phyloP scores from a whole-genome alignment of 2,888 invertebrate genomes.

The Dryomyza anilis region DNA sequence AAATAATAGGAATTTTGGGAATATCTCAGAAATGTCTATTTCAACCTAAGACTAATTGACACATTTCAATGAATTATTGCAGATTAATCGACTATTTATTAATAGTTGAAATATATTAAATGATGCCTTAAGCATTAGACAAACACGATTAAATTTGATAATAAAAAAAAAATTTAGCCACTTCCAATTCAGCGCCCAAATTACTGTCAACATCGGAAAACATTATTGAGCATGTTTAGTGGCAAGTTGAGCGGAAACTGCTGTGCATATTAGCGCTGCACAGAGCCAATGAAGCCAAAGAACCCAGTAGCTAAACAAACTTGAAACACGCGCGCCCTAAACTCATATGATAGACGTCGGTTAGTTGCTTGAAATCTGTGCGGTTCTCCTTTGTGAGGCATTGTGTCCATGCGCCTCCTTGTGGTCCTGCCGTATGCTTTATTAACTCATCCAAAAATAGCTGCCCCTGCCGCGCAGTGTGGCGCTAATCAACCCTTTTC shows the following conservation, averaged over 20 bases:
- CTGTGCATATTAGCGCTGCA: neutral
- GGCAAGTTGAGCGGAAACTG: neutral
- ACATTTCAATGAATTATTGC: too few relatives aligned
- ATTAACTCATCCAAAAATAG: slow-evolving; percentile 15
- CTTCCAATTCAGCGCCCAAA: too few relatives aligned
- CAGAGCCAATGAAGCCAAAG: neutral
- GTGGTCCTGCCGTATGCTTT: neutral
- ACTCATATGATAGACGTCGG: neutral
- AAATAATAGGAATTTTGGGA: too few relatives aligned
- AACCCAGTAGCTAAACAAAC: slow-evolving; percentile 1
- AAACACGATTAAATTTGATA: too few relatives aligned
- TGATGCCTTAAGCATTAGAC: too few relatives aligned
- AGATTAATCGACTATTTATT: too few relatives aligned
- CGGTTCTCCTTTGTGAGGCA: neutral
- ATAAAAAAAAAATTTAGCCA: too few relatives aligned
- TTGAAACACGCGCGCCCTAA: slow-evolving; percentile 7
- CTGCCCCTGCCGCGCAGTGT: neutral
- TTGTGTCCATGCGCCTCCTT: neutral
- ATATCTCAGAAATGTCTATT: too few relatives aligned
- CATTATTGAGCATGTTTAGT: too few relatives aligned
- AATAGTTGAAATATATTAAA: too few relatives aligned
- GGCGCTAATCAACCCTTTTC: slow-evolving; percentile 12
- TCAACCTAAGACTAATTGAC: too few relatives aligned
- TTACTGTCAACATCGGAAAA: neutral
- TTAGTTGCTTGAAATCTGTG: neutral